Conservation (phyloP, 2,113 vertebrate species). For the Festucalex cinctus region DNA sequence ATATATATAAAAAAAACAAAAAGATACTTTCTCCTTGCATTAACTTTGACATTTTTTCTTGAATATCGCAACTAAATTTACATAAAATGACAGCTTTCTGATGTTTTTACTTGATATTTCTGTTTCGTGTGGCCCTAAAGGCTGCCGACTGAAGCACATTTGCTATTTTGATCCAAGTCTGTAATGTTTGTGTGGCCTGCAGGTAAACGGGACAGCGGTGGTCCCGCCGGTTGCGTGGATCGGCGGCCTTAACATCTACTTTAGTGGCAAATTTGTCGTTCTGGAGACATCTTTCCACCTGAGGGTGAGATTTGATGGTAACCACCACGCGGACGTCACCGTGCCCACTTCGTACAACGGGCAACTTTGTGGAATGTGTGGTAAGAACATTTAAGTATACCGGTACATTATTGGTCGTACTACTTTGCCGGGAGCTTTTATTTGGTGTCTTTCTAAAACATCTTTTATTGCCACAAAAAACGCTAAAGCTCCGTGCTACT, state of each 20-base stretch:
- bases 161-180: background rate
- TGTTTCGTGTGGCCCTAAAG: no score
- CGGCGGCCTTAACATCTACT: conserved; percentile 66
- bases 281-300: conserved; percentile 81
- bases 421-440: no score
- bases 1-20: no score
- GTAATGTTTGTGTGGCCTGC: conserved; percentile 4
- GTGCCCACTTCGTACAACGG: conserved; percentile 73
- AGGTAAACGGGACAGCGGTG: conserved; percentile 75
- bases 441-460: background rate
- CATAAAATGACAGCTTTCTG: background rate
- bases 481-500: no score
- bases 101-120: no score
- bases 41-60: no score
- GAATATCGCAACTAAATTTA: background rate
- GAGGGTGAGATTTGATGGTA: conserved; percentile 82
- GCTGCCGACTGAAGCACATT: background rate
- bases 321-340: conserved; percentile 83
- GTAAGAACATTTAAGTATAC: conserved; percentile 64
- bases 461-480: no score
- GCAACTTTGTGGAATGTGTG: conserved; percentile 84
- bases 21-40: no score
- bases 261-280: conserved; percentile 81
- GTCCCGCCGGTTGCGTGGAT: conserved; percentile 71
- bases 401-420: background rate